Conservation (phyloP, 2,797 vertebrate genomes). For the Miichthys miiuy region DNA sequence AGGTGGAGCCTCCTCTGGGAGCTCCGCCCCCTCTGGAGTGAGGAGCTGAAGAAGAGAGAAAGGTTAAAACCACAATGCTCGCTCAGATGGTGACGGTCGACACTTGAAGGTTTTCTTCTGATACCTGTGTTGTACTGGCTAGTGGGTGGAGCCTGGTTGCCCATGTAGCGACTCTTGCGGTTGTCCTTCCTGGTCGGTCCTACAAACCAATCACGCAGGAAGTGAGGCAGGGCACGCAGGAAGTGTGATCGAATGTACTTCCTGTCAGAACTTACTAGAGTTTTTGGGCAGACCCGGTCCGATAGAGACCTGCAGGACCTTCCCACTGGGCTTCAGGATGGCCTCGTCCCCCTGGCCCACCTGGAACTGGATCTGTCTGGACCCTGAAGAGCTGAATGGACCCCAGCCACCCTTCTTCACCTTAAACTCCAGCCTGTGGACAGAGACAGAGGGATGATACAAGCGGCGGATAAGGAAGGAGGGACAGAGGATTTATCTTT, state of each 20-base stretch:
- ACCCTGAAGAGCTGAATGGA: conserved; percentile 85
- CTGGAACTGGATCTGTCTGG: conserved; percentile 89
- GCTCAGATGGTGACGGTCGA: fast-evolving
- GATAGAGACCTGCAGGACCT: conserved; percentile 82
- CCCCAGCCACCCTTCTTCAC: conserved; percentile 91
- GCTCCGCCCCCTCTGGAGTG: conserved; percentile 11
- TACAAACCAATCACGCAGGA: conserved; percentile 52
- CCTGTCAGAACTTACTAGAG: conserved; percentile 80
- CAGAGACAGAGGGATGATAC: neutral
- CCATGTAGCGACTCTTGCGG: conserved; percentile 83
- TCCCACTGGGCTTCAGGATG: conserved; percentile 82
- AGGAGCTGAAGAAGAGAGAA: conserved; percentile 21
- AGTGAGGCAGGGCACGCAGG: neutral
- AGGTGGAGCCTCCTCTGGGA: conserved; percentile 16
- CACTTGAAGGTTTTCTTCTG: neutral
- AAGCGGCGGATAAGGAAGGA: too few relatives aligned
- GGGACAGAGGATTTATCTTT: too few relatives aligned
- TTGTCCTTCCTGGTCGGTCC: conserved; percentile 87
- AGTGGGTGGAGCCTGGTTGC: conserved; percentile 21
- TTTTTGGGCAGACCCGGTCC: conserved; percentile 87
- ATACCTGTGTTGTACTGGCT: conserved; percentile 71
- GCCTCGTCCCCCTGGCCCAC: conserved; percentile 80
- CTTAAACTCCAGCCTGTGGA: conserved; percentile 88
- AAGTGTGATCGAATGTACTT: neutral
- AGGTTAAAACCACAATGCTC: neutral